Evolutionary conservation across 2,113 vertebrate species (phyloP).

Genomic region (Uria lomvia): DNA sequence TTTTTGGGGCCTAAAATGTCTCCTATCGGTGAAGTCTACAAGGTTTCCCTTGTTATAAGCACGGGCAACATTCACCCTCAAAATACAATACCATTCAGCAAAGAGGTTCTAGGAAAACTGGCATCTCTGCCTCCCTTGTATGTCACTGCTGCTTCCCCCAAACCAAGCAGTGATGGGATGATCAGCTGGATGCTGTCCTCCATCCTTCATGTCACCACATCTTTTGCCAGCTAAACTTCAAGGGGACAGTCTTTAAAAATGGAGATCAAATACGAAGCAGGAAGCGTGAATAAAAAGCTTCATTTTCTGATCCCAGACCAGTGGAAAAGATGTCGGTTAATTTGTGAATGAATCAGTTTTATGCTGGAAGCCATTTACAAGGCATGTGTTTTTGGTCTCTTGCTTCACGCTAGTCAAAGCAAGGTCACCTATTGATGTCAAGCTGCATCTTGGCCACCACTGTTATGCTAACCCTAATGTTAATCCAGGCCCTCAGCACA

Average conservation of each 20-base stretch:
- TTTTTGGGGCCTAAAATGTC: neutral
- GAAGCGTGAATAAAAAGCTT: neutral
- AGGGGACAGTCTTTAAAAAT: neutral
- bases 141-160: neutral
- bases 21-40: neutral
- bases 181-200: neutral
- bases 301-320: neutral
- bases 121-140: neutral
- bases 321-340: neutral
- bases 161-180: neutral
- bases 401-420: neutral
- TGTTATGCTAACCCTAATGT: neutral
- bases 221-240: neutral
- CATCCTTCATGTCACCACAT: neutral
- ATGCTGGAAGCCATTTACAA: neutral
- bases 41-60: neutral
- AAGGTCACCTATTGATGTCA: neutral
- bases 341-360: conserved; percentile 2
- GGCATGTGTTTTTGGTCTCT: neutral
- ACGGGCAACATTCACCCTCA: neutral
- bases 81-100: neutral
- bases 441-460: neutral
- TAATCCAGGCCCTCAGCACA: neutral
- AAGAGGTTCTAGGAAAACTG: neutral
- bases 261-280: neutral